Base-by-base conservation (phyloP, 2,888 invertebrate genomes). In the Nomada hirtipes region DNA sequence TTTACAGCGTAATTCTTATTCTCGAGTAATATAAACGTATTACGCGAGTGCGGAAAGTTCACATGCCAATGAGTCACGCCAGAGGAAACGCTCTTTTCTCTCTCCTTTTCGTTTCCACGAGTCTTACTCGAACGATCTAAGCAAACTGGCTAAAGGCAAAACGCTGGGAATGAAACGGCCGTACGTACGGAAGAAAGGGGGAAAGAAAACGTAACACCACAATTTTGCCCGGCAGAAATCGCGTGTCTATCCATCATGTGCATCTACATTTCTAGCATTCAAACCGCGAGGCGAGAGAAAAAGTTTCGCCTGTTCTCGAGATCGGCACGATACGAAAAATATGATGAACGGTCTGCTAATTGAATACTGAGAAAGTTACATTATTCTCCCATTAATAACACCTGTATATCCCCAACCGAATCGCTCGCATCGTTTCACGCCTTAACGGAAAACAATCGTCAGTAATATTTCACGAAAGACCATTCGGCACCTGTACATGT, bases 91-190 rank as follows among this genome's bases (percentile, higher is more conserved):
- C 88, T 88, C 88, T 90, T 90, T 50, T 23, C 23, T 42, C 13
- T n/a, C 20, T 9, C 55, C 11, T 10, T 20, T 67, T n/a, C 36
- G 18, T 68, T 63, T 88, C 88, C 88, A 81, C 79, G 83, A 82
- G 67, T 81, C 69, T 77, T 61, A 44, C 65, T 69, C 84, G 72
- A 72, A 59, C 81, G 65, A 86, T 89, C 90, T 89, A 89, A 79
- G 52, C 72, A 75, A 91, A 91, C 89, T 89, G 89, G 90, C 84
- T 88, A 91, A 91, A 92, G 92, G 91, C 90, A 88, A 89, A 90
- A 91, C 90, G 88, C 71, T 84, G 81, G 67, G 64, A 78, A 78
- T 72, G 53, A 57, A 78, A 70, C 79, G 83, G 82, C 71, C 80
- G 42, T 70, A 53, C 64, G 70, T 20, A 53, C 64, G 7, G 15